Evolutionary conservation across 2,113 vertebrate genomes (phyloP), one percentile per base, ranked within the genome.

Genomic region (Halcyon senegalensis): DNA sequence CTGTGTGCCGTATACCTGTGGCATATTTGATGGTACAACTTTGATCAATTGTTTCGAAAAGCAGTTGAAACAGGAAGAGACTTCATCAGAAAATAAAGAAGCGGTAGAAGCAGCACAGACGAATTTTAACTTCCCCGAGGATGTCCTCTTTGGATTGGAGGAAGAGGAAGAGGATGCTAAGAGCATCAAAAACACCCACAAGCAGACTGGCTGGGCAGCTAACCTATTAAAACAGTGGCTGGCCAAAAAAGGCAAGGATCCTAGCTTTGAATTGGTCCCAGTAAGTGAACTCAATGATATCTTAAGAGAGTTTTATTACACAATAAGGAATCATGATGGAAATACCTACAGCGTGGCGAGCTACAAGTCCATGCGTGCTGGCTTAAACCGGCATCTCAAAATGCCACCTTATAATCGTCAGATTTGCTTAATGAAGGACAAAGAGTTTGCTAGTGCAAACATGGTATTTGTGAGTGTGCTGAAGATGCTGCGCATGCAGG

Each of bases 321-420:
- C 96, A 8, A 67, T 97, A 89, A 94, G 96, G 92, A 97, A 95
- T 90, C 91, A 97, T 1, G 96, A 97, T 56, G 97, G 97, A 72
- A 97, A 97, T 75, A 97, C 96, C 85, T 97, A 97, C 96, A 97
- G 97, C 51, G 96, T 97, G 91, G 96, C 97, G 79, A 97, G 97
- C 93, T 97, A 97, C 94, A 97, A 97, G 77, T 97, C 97, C 28
- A 97, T 97, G 88, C 96, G 97, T 73, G 97, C 97, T 16, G 97
- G 97, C 84, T 94, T 97, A 91, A 97, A 97, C 95, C 94, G 97
- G 93, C 94, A 97, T 83, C 97, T 97, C 92, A 97, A 76, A 96
- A 97, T 96, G 97, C 92, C 96, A 13, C 97, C 97, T 76, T 96
- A 96, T 4, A 96, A 94, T 62, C 95, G 96, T 67, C 97, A 97